These are phyloP conservation scores for Helarctos malayanus DNA, from an alignment of 2,797 vertebrate genomes.

Conservation along the genomic window DNA sequence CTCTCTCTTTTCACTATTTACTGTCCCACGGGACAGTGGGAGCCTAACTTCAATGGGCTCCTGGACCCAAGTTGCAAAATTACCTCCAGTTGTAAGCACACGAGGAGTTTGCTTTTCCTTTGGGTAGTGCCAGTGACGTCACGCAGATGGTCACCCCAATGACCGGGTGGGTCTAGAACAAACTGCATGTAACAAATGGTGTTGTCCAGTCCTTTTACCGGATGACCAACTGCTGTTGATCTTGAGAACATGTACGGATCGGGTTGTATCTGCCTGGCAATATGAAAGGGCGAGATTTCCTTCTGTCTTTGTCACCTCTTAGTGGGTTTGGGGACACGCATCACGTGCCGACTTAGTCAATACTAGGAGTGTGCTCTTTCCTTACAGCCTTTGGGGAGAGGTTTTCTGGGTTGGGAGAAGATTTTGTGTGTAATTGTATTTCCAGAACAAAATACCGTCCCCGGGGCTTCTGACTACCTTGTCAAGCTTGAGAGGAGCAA, in stretches of 20 bases:
- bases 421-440: neutral
- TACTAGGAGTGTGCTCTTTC: neutral
- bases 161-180: neutral
- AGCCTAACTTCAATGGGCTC: neutral
- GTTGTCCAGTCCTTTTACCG: neutral
- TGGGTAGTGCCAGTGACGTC: neutral
- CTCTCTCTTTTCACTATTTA: too few relatives aligned
- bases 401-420: neutral
- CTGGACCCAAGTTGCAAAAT: neutral
- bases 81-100: neutral
- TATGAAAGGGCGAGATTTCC: neutral
- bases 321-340: too few relatives aligned
- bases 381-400: neutral
- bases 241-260: neutral
- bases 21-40: neutral
- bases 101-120: neutral
- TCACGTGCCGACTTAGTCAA: neutral
- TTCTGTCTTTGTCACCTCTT: neutral
- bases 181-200: neutral
- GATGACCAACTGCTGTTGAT: neutral
- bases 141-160: neutral
- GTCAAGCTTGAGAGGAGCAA: neutral
- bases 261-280: neutral
- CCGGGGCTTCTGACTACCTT: neutral
- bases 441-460: slow-evolving; percentile 88